Evolutionary conservation across 2,797 vertebrate genomes (phyloP), one percentile per base, ranked within the genome.

Genomic region (Mareca strepera): DNA sequence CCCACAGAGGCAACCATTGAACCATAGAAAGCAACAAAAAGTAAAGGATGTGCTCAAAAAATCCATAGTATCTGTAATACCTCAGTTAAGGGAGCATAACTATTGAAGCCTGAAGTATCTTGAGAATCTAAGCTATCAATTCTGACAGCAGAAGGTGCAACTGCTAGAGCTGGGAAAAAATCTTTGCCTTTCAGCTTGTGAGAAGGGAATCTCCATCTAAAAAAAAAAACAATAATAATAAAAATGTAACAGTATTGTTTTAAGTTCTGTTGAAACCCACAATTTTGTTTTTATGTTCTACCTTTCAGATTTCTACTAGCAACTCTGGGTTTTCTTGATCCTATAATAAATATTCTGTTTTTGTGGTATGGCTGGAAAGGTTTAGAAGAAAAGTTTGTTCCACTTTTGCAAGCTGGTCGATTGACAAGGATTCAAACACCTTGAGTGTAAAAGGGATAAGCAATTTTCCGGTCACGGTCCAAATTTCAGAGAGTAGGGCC

Each of bases 31-130:
- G 91, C 82, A 94, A 80, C 31, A 88, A 69, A 90, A 90, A 90
- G 56, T 53, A 86, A 95, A 95, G 70, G 67, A 86, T 43, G 70
- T 53, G 77, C 77, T 83, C 82, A 90, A 82, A 94, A 58, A 86
- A 88, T 86, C 94, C 48, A 77, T 84, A 70, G 74, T 79, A 80
- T 70, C 74, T 90, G 59, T 92, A 93, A 94, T 93, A 96, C 91
- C 88, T 96, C 92, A 93, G 93, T 96, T 97, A 94, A 90, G 28
- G 67, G 74, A 93, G 67, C 63, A 53, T 70, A 88, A 76, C 77
- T 96, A 90, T 84, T 80, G 92, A 96, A 93, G 80, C 82, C 88
- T 95, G 87, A 96, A 94, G 91, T 94, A 84, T 43, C 91, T 86
- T n/a, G 77, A 94, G 91, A 96, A 90, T 82, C 94, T 76, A 63